These are phyloP conservation scores for Yponomeuta malinellus DNA, from an alignment of 2,888 invertebrate species.

Conservation along the genomic window DNA sequence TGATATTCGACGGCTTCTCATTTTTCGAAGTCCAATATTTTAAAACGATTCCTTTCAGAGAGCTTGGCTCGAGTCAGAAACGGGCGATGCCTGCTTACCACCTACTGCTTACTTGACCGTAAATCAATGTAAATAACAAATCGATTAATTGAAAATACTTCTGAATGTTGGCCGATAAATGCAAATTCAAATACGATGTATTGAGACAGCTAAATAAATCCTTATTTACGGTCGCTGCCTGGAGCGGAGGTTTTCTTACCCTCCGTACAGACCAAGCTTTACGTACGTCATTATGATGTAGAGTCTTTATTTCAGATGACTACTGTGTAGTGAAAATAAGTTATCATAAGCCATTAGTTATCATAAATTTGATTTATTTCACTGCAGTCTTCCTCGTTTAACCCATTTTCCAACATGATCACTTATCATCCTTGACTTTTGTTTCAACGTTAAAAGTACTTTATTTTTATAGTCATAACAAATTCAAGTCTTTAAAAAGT, in stretches of 20 bases:
- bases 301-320: too few relatives aligned
- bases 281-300: too few relatives aligned
- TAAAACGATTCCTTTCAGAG: constrained; percentile 8
- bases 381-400: too few relatives aligned
- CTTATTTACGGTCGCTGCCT: constrained; percentile 11
- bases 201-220: constrained; percentile 15
- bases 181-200: constrained; percentile 14
- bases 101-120: constrained; percentile 49
- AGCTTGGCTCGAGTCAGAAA: neutral
- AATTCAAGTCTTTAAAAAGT: too few relatives aligned
- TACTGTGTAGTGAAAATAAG: too few relatives aligned
- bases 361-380: too few relatives aligned
- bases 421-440: too few relatives aligned
- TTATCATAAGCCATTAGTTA: too few relatives aligned
- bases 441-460: too few relatives aligned
- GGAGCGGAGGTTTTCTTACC: neutral
- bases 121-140: constrained; percentile 57
- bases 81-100: constrained; percentile 35
- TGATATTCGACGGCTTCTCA: constrained; percentile 58
- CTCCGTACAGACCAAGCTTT: too few relatives aligned
- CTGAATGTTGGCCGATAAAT: constrained; percentile 17
- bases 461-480: too few relatives aligned
- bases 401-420: too few relatives aligned
- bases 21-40: constrained; percentile 31
- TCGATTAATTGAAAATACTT: constrained; percentile 50